phyloP scores from a whole-genome alignment of 2,888 invertebrate genomes.

The Drosophila nigricruria region DNA sequence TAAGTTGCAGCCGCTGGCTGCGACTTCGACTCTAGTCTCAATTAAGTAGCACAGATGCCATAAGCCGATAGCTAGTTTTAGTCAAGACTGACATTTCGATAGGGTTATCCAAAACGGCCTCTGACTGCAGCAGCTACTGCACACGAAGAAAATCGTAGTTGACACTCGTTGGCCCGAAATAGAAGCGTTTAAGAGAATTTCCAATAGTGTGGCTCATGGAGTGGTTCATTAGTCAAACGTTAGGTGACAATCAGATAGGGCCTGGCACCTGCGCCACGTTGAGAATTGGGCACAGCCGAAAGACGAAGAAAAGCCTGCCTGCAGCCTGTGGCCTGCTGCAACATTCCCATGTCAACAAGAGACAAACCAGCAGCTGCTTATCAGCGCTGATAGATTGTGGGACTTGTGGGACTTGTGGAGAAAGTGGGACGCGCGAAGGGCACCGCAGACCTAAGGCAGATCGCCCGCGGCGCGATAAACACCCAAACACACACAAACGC shows the following conservation, averaged over 20 bases:
- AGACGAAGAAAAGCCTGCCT: constrained; percentile 21
- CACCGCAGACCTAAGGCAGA: constrained; percentile 17
- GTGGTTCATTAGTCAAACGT: constrained; percentile 77
- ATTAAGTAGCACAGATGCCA: constrained; percentile 75
- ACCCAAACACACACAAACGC: constrained; percentile 47
- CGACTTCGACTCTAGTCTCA: constrained; percentile 40
- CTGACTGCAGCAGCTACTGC: constrained; percentile 40
- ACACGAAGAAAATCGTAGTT: constrained; percentile 44
- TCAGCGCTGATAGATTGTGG: constrained; percentile 59
- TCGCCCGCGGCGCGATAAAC: constrained; percentile 59
- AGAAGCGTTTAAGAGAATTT: constrained; percentile 25
- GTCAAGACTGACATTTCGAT: constrained; percentile 65
- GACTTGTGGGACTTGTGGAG: constrained; percentile 46
- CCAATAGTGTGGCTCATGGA: constrained; percentile 7
- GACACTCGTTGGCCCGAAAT: constrained; percentile 19
- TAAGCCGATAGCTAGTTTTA: constrained; percentile 62
- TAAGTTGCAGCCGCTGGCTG: constrained; percentile 22
- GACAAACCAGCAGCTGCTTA: constrained; percentile 48
- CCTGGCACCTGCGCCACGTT: constrained; percentile 38
- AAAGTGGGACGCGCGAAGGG: constrained; percentile 57
- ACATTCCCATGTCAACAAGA: constrained; percentile 61
- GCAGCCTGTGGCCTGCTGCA: constrained; percentile 47
- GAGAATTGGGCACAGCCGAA: constrained; percentile 61
- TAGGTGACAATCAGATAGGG: constrained; percentile 78
- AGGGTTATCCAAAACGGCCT: constrained; percentile 64